These are phyloP conservation scores for Coreius guichenoti DNA, from an alignment of 2,797 vertebrate genomes.

Conservation along the genomic window DNA sequence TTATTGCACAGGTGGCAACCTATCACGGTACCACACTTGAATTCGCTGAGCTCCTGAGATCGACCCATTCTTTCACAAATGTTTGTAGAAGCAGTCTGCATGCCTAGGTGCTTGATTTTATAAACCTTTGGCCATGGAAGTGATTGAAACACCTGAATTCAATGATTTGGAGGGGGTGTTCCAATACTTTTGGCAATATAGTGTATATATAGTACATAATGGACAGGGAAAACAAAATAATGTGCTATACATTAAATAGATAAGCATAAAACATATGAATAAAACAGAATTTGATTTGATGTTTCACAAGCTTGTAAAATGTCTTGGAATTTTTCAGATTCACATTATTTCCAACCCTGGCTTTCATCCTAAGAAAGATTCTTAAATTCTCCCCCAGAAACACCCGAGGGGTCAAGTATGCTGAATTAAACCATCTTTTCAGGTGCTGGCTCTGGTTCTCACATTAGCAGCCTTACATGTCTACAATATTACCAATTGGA, in stretches of 20 bases:
- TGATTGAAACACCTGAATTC: no score
- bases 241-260: background rate
- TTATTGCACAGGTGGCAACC: no score
- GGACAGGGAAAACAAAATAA: background rate
- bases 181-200: no score
- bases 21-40: no score
- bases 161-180: no score
- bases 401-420: slow-evolving; percentile 30
- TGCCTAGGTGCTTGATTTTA: no score
- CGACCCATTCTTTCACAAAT: no score
- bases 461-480: slow-evolving; percentile 37
- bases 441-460: slow-evolving; percentile 42
- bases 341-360: slow-evolving; percentile 41
- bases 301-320: slow-evolving; percentile 38
- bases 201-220: background rate
- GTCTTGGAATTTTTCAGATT: slow-evolving; percentile 22
- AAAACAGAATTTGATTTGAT: background rate
- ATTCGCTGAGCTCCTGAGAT: no score
- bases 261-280: background rate
- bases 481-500: slow-evolving; percentile 45
- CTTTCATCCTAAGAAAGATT: slow-evolving; percentile 23
- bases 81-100: no score
- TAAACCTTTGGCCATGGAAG: no score
- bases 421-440: slow-evolving; percentile 12
- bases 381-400: slow-evolving; percentile 33